Percentiles rank a stretch among this genome's conserved stretches.
phyloP scores from a whole-genome alignment of 2,113 vertebrate species.

The Hepsetus odoe region DNA sequence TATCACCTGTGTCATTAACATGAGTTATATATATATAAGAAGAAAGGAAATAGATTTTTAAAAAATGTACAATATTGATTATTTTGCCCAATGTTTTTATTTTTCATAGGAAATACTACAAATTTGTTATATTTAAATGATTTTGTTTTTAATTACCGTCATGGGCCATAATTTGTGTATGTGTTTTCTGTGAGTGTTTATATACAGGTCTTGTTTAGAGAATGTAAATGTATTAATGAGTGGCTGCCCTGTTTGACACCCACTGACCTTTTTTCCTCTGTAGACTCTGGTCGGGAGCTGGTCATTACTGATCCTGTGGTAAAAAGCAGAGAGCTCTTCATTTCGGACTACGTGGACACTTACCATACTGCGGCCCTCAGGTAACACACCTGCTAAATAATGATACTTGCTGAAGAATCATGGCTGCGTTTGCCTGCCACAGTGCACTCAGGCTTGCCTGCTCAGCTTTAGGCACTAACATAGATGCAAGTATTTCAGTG shows the following conservation, averaged over 20 bases:
- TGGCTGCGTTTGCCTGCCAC: neutral
- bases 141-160: no score
- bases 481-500: conserved; percentile 12
- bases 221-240: neutral
- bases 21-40: no score
- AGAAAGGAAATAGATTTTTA: no score
- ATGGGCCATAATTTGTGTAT: neutral
- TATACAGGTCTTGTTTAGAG: neutral
- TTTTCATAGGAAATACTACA: no score
- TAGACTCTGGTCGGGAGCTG: conserved; percentile 96
- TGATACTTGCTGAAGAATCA: neutral
- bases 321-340: conserved; percentile 98
- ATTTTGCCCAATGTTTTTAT: no score
- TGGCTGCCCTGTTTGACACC: neutral
- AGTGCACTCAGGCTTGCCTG: conserved; percentile 1
- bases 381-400: conserved; percentile 67
- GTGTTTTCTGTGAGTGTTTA: neutral
- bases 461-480: neutral
- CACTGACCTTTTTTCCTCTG: neutral
- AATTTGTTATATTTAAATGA: no score
- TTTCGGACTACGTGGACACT: conserved; percentile 97
- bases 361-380: conserved; percentile 97
- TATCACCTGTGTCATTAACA: no score
- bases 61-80: no score
- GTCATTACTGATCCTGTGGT: conserved; percentile 98